These are phyloP conservation scores for Saguinus midas DNA, from an alignment of 2,113 vertebrate genomes.

Conservation along the genomic window DNA sequence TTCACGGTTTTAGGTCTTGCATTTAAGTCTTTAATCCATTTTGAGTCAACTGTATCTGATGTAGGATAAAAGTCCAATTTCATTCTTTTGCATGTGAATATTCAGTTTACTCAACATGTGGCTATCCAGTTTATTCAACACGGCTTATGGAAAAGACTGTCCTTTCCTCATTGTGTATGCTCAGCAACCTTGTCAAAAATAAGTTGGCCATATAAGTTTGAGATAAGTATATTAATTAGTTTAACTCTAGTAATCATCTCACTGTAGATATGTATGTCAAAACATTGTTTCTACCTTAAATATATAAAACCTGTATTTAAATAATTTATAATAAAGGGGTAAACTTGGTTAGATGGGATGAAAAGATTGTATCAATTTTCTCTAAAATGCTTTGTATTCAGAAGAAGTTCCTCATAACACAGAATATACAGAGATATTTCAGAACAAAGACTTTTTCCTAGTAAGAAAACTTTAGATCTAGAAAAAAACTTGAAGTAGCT, in stretches of 20 bases:
- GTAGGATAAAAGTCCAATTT: background rate
- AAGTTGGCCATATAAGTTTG: background rate
- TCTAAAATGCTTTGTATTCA: background rate
- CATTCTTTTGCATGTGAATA: background rate
- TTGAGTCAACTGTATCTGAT: background rate
- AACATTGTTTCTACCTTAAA: background rate
- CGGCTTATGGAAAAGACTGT: background rate
- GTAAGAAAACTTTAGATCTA: background rate
- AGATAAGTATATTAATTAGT: background rate
- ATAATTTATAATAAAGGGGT: background rate
- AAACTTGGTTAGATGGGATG: background rate
- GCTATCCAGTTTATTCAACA: background rate
- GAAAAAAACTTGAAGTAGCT: background rate
- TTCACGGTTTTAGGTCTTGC: background rate
- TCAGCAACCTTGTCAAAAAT: background rate
- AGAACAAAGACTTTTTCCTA: background rate
- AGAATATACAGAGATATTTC: background rate
- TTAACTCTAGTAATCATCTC: background rate
- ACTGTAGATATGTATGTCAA: background rate
- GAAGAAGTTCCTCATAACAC: background rate
- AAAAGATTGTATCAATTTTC: background rate
- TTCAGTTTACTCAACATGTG: background rate
- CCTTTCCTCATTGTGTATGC: background rate
- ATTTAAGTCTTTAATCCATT: background rate
- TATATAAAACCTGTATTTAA: background rate